Evolutionary conservation across 2,888 invertebrate genomes (phyloP), one percentile per base, ranked within the genome.

Genomic region (Stenodera caucasica): DNA sequence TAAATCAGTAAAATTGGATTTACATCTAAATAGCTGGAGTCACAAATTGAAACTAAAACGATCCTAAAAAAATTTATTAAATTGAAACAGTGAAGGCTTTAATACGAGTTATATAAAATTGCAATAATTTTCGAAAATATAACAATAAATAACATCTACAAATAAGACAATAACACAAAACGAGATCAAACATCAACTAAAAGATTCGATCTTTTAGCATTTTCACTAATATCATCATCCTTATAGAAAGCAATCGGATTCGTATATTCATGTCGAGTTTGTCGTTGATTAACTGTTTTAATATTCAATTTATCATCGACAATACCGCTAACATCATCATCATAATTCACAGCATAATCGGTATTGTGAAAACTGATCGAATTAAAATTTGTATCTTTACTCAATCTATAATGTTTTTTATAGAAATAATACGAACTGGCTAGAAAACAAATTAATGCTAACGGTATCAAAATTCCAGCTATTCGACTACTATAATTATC

Each of bases 401-500:
- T 18, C 7, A 40, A 11, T 30, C 11, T n/a, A 30, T 51, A 32
- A 32, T 51, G 51, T 29, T 51, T 51, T 15, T 51, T 51, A 51
- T 15, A 51, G 15, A 51, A 51, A 32, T 32, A 32, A 51, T 32
- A 26, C 29, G 30, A n/a, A 15, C 51, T 18, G n/a, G 11, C 18
- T 18, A 26, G 18, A 14, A 51, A 32, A 70, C 55, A 30, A 71
- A 50, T 33, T 65, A 55, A 12, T 18, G 15, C 37, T 0, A 72
- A 21, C 5, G 73, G 68, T 51, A 74, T 56, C 30, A 73, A 51
- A 45, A 75, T 57, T 8, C 65, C 70, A n/a, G 69, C 59, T 12
- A 66, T 61, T 18, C 70, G 61, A 2, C 70, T 58, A 1, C 70
- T 68, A 15, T 50, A 15, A 50, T n/a, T 23, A 9, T 50, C 23